A percentile compares a stretch with the other conserved stretches of the same genome.
Conservation (phyloP, 2,797 vertebrate species). For the Alcedo quadribrachys region DNA sequence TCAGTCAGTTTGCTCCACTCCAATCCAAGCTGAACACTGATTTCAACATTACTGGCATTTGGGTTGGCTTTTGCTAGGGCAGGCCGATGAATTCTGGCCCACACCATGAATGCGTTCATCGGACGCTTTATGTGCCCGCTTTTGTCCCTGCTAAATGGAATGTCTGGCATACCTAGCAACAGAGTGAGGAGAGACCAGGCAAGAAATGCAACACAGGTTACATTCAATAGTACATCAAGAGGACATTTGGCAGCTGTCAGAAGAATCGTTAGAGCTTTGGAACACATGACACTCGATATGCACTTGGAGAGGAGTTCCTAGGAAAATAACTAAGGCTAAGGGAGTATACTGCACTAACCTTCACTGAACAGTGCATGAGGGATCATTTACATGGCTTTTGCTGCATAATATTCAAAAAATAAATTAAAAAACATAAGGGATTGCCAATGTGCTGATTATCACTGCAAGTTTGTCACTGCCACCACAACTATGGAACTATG, state of each 20-base stretch:
- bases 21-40: slow-evolving; percentile 81
- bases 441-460: not conserved
- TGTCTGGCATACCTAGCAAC: slow-evolving; percentile 77
- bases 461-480: not conserved
- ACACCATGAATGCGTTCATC: slow-evolving; percentile 90
- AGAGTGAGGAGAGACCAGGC: slow-evolving; percentile 46
- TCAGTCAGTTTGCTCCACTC: slow-evolving; percentile 81
- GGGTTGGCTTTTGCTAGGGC: slow-evolving; percentile 80
- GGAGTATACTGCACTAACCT: not conserved
- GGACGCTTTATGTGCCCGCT: slow-evolving; percentile 85
- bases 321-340: not conserved
- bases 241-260: not conserved
- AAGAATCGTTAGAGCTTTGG: not conserved
- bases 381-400: not conserved
- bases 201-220: not conserved
- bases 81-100: slow-evolving; percentile 82
- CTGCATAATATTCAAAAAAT: not conserved
- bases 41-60: slow-evolving; percentile 72
- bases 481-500: not conserved
- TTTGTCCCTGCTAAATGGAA: slow-evolving; percentile 76
- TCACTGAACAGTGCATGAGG: not conserved
- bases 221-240: not conserved
- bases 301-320: not conserved
- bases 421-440: not conserved
- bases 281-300: not conserved